Percentiles rank a stretch among this genome's conserved stretches.
phyloP scores from a whole-genome alignment of 2,797 vertebrate genomes.

The Gymnothorax reevesii region DNA sequence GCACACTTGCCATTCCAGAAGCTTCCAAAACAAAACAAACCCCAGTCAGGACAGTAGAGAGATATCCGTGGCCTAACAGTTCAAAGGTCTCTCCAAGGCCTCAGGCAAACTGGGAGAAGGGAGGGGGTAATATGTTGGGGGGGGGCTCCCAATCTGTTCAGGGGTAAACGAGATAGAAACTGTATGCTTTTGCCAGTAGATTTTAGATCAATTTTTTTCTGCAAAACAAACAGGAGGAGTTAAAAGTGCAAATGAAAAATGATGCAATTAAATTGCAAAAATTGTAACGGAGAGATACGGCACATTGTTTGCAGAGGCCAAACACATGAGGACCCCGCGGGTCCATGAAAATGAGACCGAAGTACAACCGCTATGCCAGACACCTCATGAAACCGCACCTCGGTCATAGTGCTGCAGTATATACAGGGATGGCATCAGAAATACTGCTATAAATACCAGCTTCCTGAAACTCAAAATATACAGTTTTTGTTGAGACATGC shows the following conservation, averaged over 20 bases:
- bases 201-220: background rate
- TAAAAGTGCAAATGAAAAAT: background rate
- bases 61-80: background rate
- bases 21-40: background rate
- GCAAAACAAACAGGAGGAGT: background rate
- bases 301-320: background rate
- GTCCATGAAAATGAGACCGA: background rate
- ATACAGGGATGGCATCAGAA: no score
- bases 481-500: no score
- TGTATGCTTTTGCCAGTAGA: background rate
- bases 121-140: background rate
- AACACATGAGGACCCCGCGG: background rate
- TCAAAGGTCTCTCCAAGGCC: background rate
- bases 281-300: background rate
- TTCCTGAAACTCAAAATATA: no score
- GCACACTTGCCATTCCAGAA: background rate
- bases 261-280: constrained; percentile 4
- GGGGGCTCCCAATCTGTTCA: background rate
- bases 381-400: background rate
- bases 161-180: constrained; percentile 1
- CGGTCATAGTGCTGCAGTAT: background rate
- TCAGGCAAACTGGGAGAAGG: background rate
- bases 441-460: no score
- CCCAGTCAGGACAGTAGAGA: background rate
- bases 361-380: background rate